Evolutionary conservation across 2,113 vertebrate genomes (phyloP).

Genomic region (Coreoperca whiteheadi): DNA sequence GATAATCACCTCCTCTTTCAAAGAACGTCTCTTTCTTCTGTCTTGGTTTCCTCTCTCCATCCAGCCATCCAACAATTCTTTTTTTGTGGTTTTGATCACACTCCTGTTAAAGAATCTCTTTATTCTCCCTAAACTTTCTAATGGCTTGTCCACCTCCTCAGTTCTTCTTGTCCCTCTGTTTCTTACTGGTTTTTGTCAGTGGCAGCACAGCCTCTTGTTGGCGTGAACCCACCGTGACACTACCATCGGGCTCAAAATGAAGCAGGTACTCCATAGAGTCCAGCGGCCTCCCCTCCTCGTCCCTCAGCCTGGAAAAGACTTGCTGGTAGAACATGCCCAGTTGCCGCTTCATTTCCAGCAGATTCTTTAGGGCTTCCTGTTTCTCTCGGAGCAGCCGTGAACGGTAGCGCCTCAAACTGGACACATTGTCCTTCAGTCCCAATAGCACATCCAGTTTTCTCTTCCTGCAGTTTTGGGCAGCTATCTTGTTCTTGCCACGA

Average conservation of each 20-base stretch:
- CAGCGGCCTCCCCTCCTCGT: constrained; percentile 89
- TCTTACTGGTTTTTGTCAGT: constrained; percentile 84
- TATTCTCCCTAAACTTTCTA: neutral
- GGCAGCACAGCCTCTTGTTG: constrained; percentile 71
- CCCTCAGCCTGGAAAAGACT: constrained; percentile 89
- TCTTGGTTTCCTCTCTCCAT: neutral
- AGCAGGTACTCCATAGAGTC: constrained; percentile 86
- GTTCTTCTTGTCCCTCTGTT: constrained; percentile 90
- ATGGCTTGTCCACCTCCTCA: constrained; percentile 69
- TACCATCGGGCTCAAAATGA: constrained; percentile 85
- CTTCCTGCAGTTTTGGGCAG: constrained; percentile 95
- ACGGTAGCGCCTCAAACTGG: constrained; percentile 87
- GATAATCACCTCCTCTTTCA: neutral
- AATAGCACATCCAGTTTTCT: constrained; percentile 92
- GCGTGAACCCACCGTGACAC: constrained; percentile 63
- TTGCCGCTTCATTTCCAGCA: constrained; percentile 92
- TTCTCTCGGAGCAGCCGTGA: constrained; percentile 91
- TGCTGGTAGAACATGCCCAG: constrained; percentile 91
- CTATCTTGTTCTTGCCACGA: constrained; percentile 98
- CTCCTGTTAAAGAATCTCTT: neutral
- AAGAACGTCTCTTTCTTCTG: neutral
- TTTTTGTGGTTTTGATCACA: constrained; percentile 7
- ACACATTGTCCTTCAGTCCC: constrained; percentile 89
- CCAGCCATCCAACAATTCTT: neutral
- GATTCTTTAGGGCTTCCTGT: constrained; percentile 88